phyloP scores from a whole-genome alignment of 2,113 vertebrate species.

The Hymenochirus boettgeri region DNA sequence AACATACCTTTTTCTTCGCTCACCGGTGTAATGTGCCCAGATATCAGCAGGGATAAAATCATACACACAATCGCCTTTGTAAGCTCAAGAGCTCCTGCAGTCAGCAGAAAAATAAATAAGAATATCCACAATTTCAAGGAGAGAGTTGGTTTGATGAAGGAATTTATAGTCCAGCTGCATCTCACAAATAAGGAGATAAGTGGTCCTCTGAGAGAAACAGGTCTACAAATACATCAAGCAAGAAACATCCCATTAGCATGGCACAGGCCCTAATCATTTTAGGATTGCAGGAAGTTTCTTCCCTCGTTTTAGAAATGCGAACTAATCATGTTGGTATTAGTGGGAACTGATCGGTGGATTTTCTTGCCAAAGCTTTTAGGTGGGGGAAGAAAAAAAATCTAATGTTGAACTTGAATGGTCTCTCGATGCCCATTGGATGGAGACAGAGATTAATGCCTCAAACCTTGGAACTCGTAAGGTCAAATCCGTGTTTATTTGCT shows the following conservation, averaged over 20 bases:
- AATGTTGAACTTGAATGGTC: constrained; percentile 6
- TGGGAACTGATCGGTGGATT: not conserved
- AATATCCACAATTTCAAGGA: constrained; percentile 2
- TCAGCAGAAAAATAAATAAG: not conserved
- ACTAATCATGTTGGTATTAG: constrained; percentile 30
- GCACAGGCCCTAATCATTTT: constrained; percentile 5
- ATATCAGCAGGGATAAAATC: too few relatives aligned
- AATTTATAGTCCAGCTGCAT: not conserved
- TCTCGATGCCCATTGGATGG: not conserved
- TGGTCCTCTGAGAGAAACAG: constrained; percentile 18
- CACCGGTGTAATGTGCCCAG: too few relatives aligned
- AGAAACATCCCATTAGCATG: constrained; percentile 16
- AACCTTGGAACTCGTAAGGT: constrained; percentile 13
- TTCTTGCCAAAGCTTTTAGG: constrained; percentile 16
- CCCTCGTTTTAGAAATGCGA: not conserved
- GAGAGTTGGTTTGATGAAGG: constrained; percentile 4
- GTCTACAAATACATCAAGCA: constrained; percentile 13
- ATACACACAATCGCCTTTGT: too few relatives aligned
- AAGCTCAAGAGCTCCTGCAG: not conserved
- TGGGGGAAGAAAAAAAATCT: too few relatives aligned
- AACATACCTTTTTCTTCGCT: too few relatives aligned
- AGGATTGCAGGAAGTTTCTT: constrained; percentile 1
- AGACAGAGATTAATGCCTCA: not conserved
- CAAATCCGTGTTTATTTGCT: constrained; percentile 30
- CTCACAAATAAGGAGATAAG: constrained; percentile 21